Percentiles rank a stretch among this genome's conserved stretches.
These are phyloP conservation scores for Empis stercorea DNA, from an alignment of 2,888 invertebrate species.

Conservation along the genomic window DNA sequence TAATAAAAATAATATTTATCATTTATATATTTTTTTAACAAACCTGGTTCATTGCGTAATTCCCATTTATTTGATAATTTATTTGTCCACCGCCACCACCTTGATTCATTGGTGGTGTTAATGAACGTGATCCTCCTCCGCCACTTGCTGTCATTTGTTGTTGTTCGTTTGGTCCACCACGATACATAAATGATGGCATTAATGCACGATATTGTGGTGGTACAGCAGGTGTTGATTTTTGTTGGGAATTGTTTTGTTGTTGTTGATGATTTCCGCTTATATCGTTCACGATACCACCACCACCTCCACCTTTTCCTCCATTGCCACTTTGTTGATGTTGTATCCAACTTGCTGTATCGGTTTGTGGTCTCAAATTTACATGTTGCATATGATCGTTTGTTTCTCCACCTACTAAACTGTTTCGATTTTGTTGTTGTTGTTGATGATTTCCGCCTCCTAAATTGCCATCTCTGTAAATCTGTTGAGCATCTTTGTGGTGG, in stretches of 20 bases:
- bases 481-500: constrained; percentile 15
- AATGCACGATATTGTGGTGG: constrained; percentile 59
- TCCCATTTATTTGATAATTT: constrained; percentile 3
- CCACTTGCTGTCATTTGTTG: constrained; percentile 13
- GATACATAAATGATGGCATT: constrained; percentile 61
- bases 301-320: constrained; percentile 20
- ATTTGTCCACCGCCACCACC: constrained; percentile 20
- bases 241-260: constrained; percentile 40
- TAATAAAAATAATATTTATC: no score
- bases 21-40: no score
- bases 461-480: constrained; percentile 35
- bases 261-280: constrained; percentile 26
- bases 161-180: constrained; percentile 20
- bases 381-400: constrained; percentile 13
- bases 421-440: constrained; percentile 17
- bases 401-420: constrained; percentile 14
- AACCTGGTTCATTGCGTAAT: constrained; percentile 8
- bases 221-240: constrained; percentile 38
- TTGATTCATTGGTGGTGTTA: constrained; percentile 25
- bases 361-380: constrained; percentile 33
- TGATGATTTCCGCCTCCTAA: constrained; percentile 25
- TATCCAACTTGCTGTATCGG: constrained; percentile 32
- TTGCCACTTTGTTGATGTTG: constrained; percentile 18
- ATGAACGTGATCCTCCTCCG: constrained; percentile 13
- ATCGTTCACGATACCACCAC: constrained; percentile 35